A percentile compares a stretch with the other conserved stretches of the same genome.
These are phyloP conservation scores for Batillaria attramentaria DNA, from an alignment of 1,140 invertebrate genomes.

Conservation along the genomic window DNA sequence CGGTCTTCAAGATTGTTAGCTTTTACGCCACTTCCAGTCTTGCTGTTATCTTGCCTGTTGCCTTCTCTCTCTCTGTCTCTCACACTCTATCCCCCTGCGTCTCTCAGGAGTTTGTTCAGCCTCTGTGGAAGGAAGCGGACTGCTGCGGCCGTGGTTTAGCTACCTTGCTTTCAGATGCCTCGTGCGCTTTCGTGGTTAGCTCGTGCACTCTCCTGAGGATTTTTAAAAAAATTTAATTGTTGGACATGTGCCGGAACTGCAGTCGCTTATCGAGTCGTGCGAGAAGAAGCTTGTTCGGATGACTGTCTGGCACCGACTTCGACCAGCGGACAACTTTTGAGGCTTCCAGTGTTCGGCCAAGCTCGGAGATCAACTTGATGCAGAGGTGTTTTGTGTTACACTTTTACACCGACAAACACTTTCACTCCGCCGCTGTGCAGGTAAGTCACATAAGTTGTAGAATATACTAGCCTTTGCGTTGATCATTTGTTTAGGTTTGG, in stretches of 20 bases:
- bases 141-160: not conserved
- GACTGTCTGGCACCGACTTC: too few relatives aligned
- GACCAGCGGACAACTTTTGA: too few relatives aligned
- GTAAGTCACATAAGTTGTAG: too few relatives aligned
- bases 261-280: not conserved
- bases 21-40: not conserved
- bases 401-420: not conserved
- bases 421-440: too few relatives aligned
- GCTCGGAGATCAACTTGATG: not conserved
- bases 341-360: not conserved
- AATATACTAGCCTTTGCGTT: too few relatives aligned
- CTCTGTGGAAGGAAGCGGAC: too few relatives aligned
- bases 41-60: not conserved
- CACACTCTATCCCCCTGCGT: not conserved
- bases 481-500: too few relatives aligned
- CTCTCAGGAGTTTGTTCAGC: not conserved
- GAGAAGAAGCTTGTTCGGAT: too few relatives aligned
- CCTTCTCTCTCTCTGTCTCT: not conserved
- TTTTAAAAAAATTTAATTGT: slow-evolving; percentile 18
- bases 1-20: slow-evolving; percentile 27
- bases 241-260: not conserved
- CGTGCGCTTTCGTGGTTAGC: not conserved
- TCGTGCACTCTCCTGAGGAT: not conserved
- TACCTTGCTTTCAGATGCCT: not conserved
- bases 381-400: not conserved